Conservation (phyloP, 2,797 vertebrate species). For the Peromyscus nudipes region DNA sequence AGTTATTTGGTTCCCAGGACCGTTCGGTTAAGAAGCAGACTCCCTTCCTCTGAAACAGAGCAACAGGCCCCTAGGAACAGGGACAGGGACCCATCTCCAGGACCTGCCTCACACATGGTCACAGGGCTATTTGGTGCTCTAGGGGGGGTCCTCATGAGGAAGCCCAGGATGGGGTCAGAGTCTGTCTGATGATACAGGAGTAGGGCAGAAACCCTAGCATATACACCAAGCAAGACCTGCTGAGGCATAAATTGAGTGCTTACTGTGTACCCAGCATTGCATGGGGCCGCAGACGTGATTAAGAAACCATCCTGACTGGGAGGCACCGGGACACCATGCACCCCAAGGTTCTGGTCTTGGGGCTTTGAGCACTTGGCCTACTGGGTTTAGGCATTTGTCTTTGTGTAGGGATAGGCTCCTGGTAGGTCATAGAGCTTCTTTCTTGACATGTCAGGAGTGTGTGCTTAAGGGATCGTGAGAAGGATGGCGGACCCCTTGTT, state of each 20-base stretch:
- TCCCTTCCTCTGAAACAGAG: neutral
- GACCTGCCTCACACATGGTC: neutral
- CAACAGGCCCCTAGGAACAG: neutral
- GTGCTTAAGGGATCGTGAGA: neutral
- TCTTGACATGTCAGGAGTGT: neutral
- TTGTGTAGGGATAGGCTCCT: neutral
- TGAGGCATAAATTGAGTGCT: neutral
- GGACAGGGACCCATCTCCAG: rapidly evolving
- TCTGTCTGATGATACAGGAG: constrained; percentile 12
- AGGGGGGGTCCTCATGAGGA: constrained; percentile 35
- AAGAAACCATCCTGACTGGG: neutral
- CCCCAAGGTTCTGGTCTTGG: neutral
- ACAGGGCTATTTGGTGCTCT: neutral
- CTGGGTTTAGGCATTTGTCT: neutral
- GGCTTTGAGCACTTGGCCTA: neutral
- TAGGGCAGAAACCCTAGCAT: neutral
- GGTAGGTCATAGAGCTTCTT: neutral
- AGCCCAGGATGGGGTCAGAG: neutral
- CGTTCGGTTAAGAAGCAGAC: neutral
- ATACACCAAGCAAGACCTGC: neutral
- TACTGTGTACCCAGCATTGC: constrained; percentile 34
- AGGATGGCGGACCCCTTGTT: neutral
- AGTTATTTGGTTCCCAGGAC: neutral
- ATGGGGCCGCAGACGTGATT: neutral
- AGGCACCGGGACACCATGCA: neutral